Conservation (phyloP, 2,113 vertebrate genomes). For the Lepisosteus osseus region DNA sequence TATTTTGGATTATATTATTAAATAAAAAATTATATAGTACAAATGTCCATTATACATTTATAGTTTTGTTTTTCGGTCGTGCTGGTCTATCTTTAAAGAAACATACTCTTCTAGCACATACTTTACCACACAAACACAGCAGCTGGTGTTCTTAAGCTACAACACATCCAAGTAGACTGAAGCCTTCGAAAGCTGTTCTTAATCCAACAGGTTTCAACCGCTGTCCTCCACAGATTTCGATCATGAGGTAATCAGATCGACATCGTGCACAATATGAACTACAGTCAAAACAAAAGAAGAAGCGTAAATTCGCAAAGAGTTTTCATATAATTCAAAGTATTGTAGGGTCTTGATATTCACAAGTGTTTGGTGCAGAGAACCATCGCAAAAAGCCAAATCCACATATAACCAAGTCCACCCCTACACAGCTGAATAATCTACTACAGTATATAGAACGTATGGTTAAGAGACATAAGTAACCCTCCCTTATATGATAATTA, state of each 20-base stretch:
- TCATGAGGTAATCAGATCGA: constrained; percentile 53
- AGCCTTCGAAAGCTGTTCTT: neutral
- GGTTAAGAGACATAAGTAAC: no score
- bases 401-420: neutral
- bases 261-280: constrained; percentile 81
- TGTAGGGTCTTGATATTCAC: neutral
- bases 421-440: neutral
- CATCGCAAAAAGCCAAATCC: no score
- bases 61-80: neutral
- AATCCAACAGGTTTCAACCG: neutral
- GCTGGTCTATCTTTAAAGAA: neutral
- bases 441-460: no score
- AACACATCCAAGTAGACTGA: neutral
- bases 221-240: neutral
- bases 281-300: constrained; percentile 19
- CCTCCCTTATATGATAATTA: no score
- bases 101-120: neutral
- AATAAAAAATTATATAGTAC: constrained; percentile 29
- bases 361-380: no score
- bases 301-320: neutral
- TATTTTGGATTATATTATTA: constrained; percentile 14
- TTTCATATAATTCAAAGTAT: neutral
- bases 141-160: neutral
- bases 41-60: constrained; percentile 31
- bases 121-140: constrained; percentile 5